phyloP scores from a whole-genome alignment of 2,888 invertebrate genomes.

The Hofmannophila pseudospretella region DNA sequence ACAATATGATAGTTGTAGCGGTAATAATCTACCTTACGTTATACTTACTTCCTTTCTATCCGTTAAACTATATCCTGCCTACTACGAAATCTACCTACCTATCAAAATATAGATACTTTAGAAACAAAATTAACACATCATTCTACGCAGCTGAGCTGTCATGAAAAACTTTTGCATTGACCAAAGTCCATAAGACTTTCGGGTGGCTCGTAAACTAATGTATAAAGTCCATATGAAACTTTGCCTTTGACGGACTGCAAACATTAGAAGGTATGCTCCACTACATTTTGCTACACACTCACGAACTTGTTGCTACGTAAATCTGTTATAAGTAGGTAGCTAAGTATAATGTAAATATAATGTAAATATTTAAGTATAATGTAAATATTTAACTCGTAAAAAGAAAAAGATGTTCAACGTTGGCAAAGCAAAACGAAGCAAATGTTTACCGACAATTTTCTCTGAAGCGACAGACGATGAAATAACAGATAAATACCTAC shows the following conservation, averaged over 20 bases:
- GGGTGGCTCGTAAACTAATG: constrained; percentile 11
- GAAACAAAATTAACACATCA: no score
- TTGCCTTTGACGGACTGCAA: constrained; percentile 44
- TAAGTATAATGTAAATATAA: background rate
- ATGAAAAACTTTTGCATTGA: background rate
- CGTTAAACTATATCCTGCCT: no score
- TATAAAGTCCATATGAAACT: constrained; percentile 29
- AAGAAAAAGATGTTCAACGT: background rate
- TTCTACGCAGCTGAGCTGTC: background rate
- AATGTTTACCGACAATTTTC: background rate
- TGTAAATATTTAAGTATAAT: background rate
- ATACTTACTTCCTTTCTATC: no score
- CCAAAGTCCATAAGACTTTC: background rate
- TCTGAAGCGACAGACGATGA: background rate
- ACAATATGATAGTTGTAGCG: no score
- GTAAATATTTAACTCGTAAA: background rate
- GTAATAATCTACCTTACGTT: no score
- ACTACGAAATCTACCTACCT: no score
- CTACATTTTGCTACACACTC: background rate
- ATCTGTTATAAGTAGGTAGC: no score
- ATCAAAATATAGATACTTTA: no score
- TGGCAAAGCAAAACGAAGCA: background rate
- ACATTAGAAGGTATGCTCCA: constrained; percentile 22
- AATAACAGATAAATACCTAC: no score
- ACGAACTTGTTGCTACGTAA: no score